Evolutionary conservation across 2,113 vertebrate species (phyloP).

Genomic region (Calyptommatus sinebrachiatus): DNA sequence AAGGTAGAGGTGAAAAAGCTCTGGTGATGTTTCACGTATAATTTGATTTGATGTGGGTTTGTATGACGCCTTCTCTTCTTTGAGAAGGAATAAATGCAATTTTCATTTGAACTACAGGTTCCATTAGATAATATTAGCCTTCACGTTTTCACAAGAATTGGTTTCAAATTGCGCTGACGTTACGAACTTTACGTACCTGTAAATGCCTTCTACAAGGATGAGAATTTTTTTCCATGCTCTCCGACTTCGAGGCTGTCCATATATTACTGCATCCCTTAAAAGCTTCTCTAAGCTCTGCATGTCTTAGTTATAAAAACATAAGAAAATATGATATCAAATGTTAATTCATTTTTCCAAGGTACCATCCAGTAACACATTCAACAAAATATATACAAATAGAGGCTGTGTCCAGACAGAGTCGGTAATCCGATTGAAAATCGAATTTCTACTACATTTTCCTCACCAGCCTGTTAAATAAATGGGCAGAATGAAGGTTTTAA

Average conservation of each 20-base stretch:
- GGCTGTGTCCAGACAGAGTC: not conserved
- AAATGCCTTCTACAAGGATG: conserved; percentile 92
- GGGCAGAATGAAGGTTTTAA: no score
- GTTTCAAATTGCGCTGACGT: not conserved
- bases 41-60: no score
- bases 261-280: conserved; percentile 83
- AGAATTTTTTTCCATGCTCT: conserved; percentile 95
- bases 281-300: conserved; percentile 84
- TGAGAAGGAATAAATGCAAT: not conserved
- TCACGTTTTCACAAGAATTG: not conserved
- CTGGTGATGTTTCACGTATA: no score
- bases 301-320: conserved; percentile 72
- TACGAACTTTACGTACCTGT: conserved; percentile 76
- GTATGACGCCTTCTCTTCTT: no score
- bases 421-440: not conserved
- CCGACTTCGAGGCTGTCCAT: conserved; percentile 85
- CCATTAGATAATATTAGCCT: not conserved
- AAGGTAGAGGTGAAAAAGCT: no score
- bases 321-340: not conserved
- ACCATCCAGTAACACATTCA: not conserved
- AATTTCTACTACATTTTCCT: no score
- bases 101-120: not conserved
- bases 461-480: no score
- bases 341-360: not conserved
- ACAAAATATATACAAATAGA: not conserved